These are phyloP conservation scores for Dicycla oo DNA, from an alignment of 2,888 invertebrate genomes.

Conservation along the genomic window DNA sequence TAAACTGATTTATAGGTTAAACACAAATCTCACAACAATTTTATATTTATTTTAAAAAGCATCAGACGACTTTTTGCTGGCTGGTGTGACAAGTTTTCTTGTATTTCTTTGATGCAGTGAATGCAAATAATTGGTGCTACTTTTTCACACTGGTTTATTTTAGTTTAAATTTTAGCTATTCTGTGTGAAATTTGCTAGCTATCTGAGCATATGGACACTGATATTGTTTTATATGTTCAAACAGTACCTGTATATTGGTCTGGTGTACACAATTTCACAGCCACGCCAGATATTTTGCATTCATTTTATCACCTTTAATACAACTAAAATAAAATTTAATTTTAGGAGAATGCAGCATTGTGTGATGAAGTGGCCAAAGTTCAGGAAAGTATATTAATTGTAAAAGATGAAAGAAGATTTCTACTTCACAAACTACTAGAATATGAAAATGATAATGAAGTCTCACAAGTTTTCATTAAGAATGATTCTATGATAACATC, in stretches of 20 bases:
- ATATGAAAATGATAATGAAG: slow-evolving; percentile 89
- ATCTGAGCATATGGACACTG: too few relatives aligned
- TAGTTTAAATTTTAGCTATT: not conserved
- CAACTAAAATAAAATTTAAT: slow-evolving; percentile 17
- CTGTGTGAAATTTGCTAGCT: not conserved
- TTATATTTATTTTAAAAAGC: not conserved
- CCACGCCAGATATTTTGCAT: not conserved
- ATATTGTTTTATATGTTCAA: not conserved
- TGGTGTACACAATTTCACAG: not conserved
- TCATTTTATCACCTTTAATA: not conserved
- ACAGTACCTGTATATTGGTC: too few relatives aligned
- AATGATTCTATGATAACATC: slow-evolving; percentile 71
- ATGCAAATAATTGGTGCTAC: too few relatives aligned
- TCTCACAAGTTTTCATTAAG: slow-evolving; percentile 69
- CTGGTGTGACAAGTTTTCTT: not conserved
- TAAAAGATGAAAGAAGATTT: slow-evolving; percentile 96
- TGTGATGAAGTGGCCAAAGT: slow-evolving; percentile 97
- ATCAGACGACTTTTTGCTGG: not conserved
- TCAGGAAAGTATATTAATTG: slow-evolving; percentile 94
- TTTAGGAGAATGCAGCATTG: slow-evolving; percentile 95
- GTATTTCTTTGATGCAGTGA: too few relatives aligned
- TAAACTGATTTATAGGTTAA: too few relatives aligned
- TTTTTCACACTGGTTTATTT: not conserved
- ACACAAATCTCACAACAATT: not conserved
- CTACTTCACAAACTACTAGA: slow-evolving; percentile 94